phyloP scores from a whole-genome alignment of 2,888 invertebrate species.

The Metellina segmentata region DNA sequence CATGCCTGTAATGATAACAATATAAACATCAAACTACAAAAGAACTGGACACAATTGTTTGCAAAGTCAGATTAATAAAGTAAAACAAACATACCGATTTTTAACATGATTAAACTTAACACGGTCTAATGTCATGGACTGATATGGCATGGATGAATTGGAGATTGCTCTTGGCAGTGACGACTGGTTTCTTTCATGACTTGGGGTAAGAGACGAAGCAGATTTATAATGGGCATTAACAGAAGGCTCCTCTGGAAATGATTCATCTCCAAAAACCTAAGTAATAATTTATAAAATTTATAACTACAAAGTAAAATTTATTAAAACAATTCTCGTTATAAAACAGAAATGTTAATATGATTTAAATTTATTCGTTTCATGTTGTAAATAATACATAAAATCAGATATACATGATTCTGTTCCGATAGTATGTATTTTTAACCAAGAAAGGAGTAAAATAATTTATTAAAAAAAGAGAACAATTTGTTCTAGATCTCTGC shows the following conservation, averaged over 20 bases:
- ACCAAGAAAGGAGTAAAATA: background rate
- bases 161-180: constrained; percentile 16
- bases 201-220: constrained; percentile 10
- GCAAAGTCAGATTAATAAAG: background rate
- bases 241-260: constrained; percentile 25
- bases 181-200: constrained; percentile 31
- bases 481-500: background rate
- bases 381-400: background rate
- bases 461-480: background rate
- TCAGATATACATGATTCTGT: background rate
- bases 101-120: constrained; percentile 65
- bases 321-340: no score
- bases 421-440: background rate
- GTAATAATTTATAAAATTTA: constrained; percentile 3
- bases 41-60: background rate
- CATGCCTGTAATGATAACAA: constrained; percentile 40
- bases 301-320: background rate
- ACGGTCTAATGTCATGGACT: constrained; percentile 73
- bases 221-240: constrained; percentile 43
- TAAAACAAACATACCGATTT: constrained; percentile 44
- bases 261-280: constrained; percentile 43
- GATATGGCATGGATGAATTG: constrained; percentile 60
- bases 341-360: no score
- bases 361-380: background rate
- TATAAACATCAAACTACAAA: background rate